A percentile compares a stretch with the other conserved stretches of the same genome.
These are phyloP conservation scores for Automeris io DNA, from an alignment of 2,888 invertebrate species.

Conservation along the genomic window DNA sequence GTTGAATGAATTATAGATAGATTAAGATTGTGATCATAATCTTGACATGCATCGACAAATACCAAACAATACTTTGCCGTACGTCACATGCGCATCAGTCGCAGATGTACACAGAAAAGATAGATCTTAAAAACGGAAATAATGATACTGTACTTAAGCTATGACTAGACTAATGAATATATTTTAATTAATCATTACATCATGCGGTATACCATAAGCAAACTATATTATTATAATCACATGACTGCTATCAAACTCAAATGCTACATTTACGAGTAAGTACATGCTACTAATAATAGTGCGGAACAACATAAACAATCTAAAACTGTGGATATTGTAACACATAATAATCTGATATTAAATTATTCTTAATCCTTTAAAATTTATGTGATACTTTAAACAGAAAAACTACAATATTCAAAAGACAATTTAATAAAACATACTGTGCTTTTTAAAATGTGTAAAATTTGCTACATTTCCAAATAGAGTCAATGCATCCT, in stretches of 20 bases:
- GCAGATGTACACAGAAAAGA: not conserved
- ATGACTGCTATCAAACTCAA: not conserved
- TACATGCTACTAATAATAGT: not conserved
- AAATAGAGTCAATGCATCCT: too few relatives aligned
- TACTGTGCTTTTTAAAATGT: too few relatives aligned
- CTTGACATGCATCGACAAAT: too few relatives aligned
- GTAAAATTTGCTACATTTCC: too few relatives aligned
- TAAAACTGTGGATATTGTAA: not conserved
- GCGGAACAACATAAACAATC: not conserved
- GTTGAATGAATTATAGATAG: too few relatives aligned
- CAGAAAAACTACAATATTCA: too few relatives aligned
- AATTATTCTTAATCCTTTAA: not conserved
- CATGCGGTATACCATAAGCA: not conserved
- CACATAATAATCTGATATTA: not conserved
- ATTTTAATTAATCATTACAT: not conserved
- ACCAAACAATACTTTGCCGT: too few relatives aligned
- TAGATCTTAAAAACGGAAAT: not conserved
- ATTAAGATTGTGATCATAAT: too few relatives aligned
- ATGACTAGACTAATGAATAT: conserved; percentile 22
- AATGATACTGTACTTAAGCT: conserved; percentile 13
- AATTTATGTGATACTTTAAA: too few relatives aligned
- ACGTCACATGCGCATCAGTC: too few relatives aligned
- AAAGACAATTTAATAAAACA: too few relatives aligned
- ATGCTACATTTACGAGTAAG: not conserved
- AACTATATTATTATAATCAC: conserved; percentile 1